phyloP scores from a whole-genome alignment of 2,113 vertebrate species.

The Calyptommatus sinebrachiatus region DNA sequence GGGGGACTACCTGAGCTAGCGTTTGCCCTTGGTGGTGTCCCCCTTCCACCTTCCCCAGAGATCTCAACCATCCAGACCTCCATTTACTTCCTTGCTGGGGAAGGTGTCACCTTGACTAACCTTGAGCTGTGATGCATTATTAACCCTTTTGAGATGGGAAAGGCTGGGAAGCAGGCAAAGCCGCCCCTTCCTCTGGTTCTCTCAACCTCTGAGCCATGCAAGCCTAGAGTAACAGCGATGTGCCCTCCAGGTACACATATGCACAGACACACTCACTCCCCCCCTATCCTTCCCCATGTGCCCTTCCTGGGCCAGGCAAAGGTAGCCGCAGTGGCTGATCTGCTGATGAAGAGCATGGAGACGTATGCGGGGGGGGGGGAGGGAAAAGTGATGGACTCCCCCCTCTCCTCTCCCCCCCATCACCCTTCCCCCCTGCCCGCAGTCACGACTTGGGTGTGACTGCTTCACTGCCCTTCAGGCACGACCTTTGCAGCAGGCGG shows the following conservation, averaged over 20 bases:
- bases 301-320: conserved; percentile 5
- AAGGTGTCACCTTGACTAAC: conserved; percentile 87
- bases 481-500: conserved; percentile 71
- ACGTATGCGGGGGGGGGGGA: conserved; percentile 13
- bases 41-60: background rate
- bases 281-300: conserved; percentile 31
- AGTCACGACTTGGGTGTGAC: conserved; percentile 56
- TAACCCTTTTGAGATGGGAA: conserved; percentile 74
- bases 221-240: background rate
- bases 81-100: conserved; percentile 19
- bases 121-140: conserved; percentile 90
- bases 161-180: background rate
- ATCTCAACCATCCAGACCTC: conserved; percentile 50
- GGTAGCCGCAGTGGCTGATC: conserved; percentile 14
- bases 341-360: background rate
- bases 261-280: background rate
- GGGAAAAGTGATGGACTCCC: conserved; percentile 14
- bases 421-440: conserved; percentile 13
- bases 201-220: no score
- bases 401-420: conserved; percentile 32
- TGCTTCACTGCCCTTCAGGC: conserved; percentile 80
- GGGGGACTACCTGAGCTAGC: background rate
- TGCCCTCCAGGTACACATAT: background rate
- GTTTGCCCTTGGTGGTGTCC: background rate
- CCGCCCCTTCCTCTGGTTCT: background rate